Percentiles rank a stretch among this genome's conserved stretches.
These are phyloP conservation scores for Synergus laeviventris DNA, from an alignment of 2,888 invertebrate genomes.

Conservation along the genomic window DNA sequence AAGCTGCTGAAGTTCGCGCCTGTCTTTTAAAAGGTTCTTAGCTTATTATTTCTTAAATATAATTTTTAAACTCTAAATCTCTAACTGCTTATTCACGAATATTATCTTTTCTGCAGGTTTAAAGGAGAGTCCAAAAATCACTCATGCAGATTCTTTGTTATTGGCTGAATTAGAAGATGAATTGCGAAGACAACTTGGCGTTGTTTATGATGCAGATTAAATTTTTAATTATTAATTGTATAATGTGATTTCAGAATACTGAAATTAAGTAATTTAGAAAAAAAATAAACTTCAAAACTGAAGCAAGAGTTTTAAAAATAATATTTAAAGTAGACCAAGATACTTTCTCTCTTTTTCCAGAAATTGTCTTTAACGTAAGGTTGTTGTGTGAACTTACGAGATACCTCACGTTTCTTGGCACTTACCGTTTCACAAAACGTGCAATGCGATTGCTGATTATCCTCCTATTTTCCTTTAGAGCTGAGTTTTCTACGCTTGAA, in stretches of 20 bases:
- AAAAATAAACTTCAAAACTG: background rate
- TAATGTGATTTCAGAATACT: background rate
- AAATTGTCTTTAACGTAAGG: slow-evolving; percentile 4
- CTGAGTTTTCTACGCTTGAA: slow-evolving; percentile 7
- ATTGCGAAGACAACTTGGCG: slow-evolving; percentile 84
- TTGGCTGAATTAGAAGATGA: slow-evolving; percentile 85
- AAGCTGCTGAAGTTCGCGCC: slow-evolving; percentile 86
- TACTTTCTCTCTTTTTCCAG: background rate
- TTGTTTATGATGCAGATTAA: slow-evolving; percentile 78
- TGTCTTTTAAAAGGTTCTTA: slow-evolving; percentile 82
- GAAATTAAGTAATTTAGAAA: background rate
- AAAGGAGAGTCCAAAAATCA: slow-evolving; percentile 83
- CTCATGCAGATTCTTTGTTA: slow-evolving; percentile 82
- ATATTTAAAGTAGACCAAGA: background rate
- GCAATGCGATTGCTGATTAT: slow-evolving; percentile 21
- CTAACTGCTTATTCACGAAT: slow-evolving; percentile 22
- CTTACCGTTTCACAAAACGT: slow-evolving; percentile 15
- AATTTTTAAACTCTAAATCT: slow-evolving; percentile 5
- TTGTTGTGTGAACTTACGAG: slow-evolving; percentile 1
- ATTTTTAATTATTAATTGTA: background rate
- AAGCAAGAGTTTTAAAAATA: background rate
- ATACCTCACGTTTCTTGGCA: slow-evolving; percentile 25
- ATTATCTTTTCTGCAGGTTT: slow-evolving; percentile 77
- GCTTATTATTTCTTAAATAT: background rate
- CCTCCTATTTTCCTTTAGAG: slow-evolving; percentile 3